These are phyloP conservation scores for Cerastoderma edule DNA, from an alignment of 2,888 invertebrate genomes.

Conservation along the genomic window DNA sequence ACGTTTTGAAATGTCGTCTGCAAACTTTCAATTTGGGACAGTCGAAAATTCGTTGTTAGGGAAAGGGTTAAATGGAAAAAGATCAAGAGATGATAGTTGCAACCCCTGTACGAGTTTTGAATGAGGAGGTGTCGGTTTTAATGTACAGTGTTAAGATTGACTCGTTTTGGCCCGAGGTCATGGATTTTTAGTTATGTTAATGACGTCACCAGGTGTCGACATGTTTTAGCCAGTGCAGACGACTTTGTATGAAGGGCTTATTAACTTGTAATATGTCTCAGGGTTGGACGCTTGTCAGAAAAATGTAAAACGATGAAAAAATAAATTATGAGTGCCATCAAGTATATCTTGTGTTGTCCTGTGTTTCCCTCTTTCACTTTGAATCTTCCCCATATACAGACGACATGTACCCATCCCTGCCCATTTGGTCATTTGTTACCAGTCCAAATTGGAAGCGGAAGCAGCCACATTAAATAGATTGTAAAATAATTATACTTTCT, in stretches of 20 bases:
- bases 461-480: not conserved
- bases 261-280: slow-evolving; percentile 40
- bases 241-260: slow-evolving; percentile 7
- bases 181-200: not conserved
- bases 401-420: too few species aligned
- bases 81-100: too few species aligned
- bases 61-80: too few species aligned
- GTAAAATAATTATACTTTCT: not conserved
- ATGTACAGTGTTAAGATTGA: too few species aligned
- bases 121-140: too few species aligned
- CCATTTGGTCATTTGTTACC: not conserved
- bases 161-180: too few species aligned
- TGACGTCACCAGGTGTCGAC: not conserved
- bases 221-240: slow-evolving; percentile 25
- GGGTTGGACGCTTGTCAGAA: slow-evolving; percentile 39
- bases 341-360: slow-evolving; percentile 3
- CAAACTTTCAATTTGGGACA: too few species aligned
- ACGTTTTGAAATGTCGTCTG: too few species aligned
- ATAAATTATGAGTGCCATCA: slow-evolving; percentile 36
- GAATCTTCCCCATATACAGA: not conserved
- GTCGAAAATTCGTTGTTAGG: too few species aligned
- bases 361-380: not conserved
- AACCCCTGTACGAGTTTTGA: too few species aligned
- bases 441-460: not conserved
- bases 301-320: slow-evolving; percentile 25